Conservation (phyloP, 2,888 invertebrate species). For the Apodemia duryi region DNA sequence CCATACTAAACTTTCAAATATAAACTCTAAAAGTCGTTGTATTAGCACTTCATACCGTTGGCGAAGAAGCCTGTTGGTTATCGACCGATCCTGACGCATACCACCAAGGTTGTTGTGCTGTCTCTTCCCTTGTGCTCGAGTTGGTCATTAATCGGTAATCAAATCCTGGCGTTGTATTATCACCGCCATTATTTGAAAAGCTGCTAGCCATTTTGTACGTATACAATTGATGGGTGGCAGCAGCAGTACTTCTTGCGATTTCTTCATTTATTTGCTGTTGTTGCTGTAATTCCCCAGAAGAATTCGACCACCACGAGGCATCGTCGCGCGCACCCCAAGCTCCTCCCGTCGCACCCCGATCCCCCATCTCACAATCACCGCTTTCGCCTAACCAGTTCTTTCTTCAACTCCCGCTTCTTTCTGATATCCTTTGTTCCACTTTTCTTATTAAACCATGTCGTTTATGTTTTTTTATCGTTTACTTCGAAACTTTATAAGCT, state of each 20-base stretch:
- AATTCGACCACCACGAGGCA: conserved; percentile 77
- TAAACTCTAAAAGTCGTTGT: not conserved
- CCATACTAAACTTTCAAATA: not conserved
- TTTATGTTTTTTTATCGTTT: conserved; percentile 30
- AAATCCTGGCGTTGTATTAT: conserved; percentile 83
- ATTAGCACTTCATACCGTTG: conserved; percentile 48
- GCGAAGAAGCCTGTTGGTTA: conserved; percentile 68
- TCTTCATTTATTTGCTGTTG: conserved; percentile 74
- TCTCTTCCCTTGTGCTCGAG: conserved; percentile 72
- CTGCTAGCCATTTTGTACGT: conserved; percentile 93
- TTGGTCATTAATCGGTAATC: conserved; percentile 86
- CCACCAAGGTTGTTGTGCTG: conserved; percentile 83
- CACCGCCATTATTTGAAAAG: conserved; percentile 85
- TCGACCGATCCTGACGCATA: conserved; percentile 84
- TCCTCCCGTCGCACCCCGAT: conserved; percentile 76
- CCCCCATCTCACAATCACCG: conserved; percentile 71
- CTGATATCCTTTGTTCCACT: conserved; percentile 45
- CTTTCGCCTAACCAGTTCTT: conserved; percentile 69
- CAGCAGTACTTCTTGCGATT: conserved; percentile 65
- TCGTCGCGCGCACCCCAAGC: conserved; percentile 80
- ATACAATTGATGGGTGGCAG: conserved; percentile 85
- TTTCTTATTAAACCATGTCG: conserved; percentile 56
- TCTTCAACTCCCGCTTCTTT: conserved; percentile 50
- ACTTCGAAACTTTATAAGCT: conserved; percentile 22
- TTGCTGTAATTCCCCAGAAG: conserved; percentile 72